These are phyloP conservation scores for Nephrotoma flavescens DNA, from an alignment of 2,888 invertebrate species.

Conservation along the genomic window DNA sequence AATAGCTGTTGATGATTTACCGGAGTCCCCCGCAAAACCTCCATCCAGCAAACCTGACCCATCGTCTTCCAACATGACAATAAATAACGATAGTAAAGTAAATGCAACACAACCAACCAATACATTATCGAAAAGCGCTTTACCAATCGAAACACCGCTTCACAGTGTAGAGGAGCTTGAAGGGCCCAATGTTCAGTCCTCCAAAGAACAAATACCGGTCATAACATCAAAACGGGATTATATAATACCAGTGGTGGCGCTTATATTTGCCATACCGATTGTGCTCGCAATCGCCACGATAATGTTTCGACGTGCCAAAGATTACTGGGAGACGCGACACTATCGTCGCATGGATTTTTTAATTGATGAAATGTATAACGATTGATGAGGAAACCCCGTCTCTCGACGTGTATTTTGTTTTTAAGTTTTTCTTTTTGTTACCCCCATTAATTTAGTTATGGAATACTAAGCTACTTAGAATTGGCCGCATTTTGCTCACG, in stretches of 20 bases:
- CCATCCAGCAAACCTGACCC: neutral
- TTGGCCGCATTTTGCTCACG: neutral
- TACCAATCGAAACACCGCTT: neutral
- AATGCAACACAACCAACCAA: neutral
- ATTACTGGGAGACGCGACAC: conserved; percentile 75
- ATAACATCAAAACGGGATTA: conserved; percentile 38
- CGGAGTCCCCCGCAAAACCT: conserved; percentile 2
- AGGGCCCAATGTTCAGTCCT: conserved; percentile 19
- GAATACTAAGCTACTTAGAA: neutral
- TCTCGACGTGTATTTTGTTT: neutral
- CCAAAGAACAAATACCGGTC: conserved; percentile 17
- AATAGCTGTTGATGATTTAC: conserved; percentile 30
- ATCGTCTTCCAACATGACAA: neutral
- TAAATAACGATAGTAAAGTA: neutral
- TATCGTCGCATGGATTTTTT: conserved; percentile 79
- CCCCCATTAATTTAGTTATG: neutral
- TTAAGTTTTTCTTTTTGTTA: neutral
- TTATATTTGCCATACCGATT: conserved; percentile 54
- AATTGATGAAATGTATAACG: conserved; percentile 81
- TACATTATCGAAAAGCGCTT: neutral
- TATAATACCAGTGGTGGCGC: conserved; percentile 58
- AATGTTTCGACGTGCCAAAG: conserved; percentile 54
- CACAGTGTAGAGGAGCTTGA: conserved; percentile 9
- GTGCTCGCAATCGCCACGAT: conserved; percentile 49
- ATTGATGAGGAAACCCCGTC: conserved; percentile 32